Base-by-base conservation (phyloP, 1,140 invertebrate species). In the Phymastichus coffea region DNA sequence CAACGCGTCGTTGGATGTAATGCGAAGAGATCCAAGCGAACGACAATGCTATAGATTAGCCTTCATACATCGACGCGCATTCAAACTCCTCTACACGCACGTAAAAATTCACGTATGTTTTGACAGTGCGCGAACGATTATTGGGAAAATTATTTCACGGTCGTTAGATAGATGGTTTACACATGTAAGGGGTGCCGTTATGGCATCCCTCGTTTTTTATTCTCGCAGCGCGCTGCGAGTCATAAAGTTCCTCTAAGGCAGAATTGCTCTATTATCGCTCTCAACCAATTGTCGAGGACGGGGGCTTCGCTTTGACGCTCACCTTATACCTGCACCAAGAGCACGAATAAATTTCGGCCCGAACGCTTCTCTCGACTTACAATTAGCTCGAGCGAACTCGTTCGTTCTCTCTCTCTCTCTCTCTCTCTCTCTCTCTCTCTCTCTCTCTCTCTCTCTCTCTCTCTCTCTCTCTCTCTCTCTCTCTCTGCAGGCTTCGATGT, bases 231-330 rank as follows among this genome's bases (percentile, higher is more conserved):
- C 67, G 67, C 67, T 67, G 67, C 69, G 67, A 66, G 65, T 70
- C 69, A 67, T 70, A 70, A 70, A 70, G 65, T 70, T 70, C 64
- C 69, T 67, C 64, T 66, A 67, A 70, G 68, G 65, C 68, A 66
- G 67, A 70, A 70, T 69, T 65, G 64, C 66, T 71, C 69, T 71
- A 71, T 71, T 71, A 71, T 69, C 66, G 65, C 66, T 67, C 67
- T 69, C 64, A 67, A 69, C 69, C 69, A 68, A 70, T 70, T 70
- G 66, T 66, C 57, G 65, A 28, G 20, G 7, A n/a, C 41, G 41
- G 22, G 17, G 41, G 41, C 41, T n/a, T n/a, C n/a, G n/a, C n/a
- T n/a, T n/a, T n/a, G n/a, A n/a, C n/a, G 22, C 41, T n/a, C n/a
- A n/a, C n/a, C n/a, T n/a, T n/a, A n/a, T n/a, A n/a, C n/a, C n/a